phyloP scores from a whole-genome alignment of 2,888 invertebrate species.

The Phyllotreta cruciferae region DNA sequence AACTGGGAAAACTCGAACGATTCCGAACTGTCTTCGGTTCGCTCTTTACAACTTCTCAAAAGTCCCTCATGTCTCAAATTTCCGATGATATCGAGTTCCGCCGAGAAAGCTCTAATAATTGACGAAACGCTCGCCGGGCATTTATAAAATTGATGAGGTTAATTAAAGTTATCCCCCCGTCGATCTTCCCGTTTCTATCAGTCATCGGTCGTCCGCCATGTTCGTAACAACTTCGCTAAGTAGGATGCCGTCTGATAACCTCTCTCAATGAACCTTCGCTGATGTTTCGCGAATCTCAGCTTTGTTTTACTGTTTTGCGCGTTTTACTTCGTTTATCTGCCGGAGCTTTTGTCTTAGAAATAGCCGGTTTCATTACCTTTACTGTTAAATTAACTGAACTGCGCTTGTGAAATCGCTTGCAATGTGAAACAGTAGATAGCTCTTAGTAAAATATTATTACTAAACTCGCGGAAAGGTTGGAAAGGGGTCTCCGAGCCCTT shows the following conservation, averaged over 20 bases:
- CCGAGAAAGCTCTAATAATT: constrained; percentile 30
- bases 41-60: not conserved
- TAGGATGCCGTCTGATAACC: constrained; percentile 24
- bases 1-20: constrained; percentile 12
- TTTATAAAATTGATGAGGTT: constrained; percentile 35
- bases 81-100: constrained; percentile 22
- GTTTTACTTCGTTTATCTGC: constrained; percentile 14
- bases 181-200: constrained; percentile 31
- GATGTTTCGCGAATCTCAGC: not conserved
- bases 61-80: constrained; percentile 23
- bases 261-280: constrained; percentile 17
- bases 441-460: too few relatives aligned
- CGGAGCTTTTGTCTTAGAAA: too few relatives aligned
- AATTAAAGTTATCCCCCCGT: constrained; percentile 35
- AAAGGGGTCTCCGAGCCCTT: too few relatives aligned
- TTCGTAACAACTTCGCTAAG: constrained; percentile 28
- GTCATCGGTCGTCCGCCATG: constrained; percentile 31
- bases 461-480: too few relatives aligned
- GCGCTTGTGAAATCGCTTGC: not conserved
- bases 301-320: not conserved
- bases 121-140: constrained; percentile 28
- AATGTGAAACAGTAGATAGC: too few relatives aligned
- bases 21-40: constrained; percentile 9
- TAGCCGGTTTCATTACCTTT: too few relatives aligned
- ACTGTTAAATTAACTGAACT: too few relatives aligned